These are phyloP conservation scores for Cyclophora albipunctata DNA, from an alignment of 2,888 invertebrate species.

Conservation along the genomic window DNA sequence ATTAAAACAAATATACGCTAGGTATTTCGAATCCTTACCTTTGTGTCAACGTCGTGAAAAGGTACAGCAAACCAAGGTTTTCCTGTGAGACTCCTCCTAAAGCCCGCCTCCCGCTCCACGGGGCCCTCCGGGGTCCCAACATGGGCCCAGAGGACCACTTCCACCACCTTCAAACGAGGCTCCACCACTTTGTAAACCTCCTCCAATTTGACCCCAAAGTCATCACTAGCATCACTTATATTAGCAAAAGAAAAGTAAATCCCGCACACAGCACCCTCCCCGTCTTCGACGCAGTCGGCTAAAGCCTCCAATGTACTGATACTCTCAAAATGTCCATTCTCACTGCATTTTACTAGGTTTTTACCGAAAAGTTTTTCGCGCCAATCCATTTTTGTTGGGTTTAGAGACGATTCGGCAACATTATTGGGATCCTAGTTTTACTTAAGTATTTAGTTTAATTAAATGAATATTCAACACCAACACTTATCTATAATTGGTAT, in stretches of 20 bases:
- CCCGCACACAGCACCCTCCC: constrained; percentile 73
- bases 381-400: constrained; percentile 65
- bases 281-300: constrained; percentile 61
- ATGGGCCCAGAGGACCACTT: constrained; percentile 81
- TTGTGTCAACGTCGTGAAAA: constrained; percentile 81
- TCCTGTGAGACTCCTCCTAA: constrained; percentile 76
- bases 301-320: constrained; percentile 62
- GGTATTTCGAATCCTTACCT: constrained; percentile 58
- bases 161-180: constrained; percentile 77
- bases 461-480: constrained; percentile 2
- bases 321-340: constrained; percentile 63
- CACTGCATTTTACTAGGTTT: constrained; percentile 68
- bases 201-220: constrained; percentile 78
- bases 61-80: constrained; percentile 83
- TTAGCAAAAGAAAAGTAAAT: constrained; percentile 83
- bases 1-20: too few species aligned
- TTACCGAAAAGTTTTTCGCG: constrained; percentile 77
- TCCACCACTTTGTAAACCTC: constrained; percentile 72
- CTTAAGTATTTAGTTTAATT: constrained; percentile 8
- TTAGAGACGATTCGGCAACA: constrained; percentile 1
- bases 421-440: constrained; percentile 2
- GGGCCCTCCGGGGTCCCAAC: constrained; percentile 75
- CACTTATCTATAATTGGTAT: too few species aligned
- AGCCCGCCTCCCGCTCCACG: constrained; percentile 79
- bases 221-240: constrained; percentile 80